Percentiles rank a stretch among this genome's conserved stretches.
Conservation (phyloP, 2,113 vertebrate genomes). For the Eurystomus gularis region DNA sequence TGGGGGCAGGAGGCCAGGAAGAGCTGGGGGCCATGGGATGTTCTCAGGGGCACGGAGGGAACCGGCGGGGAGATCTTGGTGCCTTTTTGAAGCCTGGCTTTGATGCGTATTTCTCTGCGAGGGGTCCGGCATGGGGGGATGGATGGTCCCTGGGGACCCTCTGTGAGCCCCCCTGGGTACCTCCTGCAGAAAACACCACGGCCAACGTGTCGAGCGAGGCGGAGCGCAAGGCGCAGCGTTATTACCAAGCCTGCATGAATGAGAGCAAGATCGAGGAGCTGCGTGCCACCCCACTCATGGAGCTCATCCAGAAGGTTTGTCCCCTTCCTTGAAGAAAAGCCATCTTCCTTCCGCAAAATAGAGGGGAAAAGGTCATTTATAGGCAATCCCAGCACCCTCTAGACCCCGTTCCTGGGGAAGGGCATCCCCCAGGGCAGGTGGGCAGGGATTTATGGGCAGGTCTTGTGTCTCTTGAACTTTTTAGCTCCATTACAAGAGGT, state of each 20-base stretch:
- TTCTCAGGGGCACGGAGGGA: rapidly evolving
- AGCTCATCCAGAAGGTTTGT: slow-evolving; percentile 87
- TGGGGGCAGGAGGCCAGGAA: neutral
- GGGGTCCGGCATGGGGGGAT: neutral
- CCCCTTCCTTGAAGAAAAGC: neutral
- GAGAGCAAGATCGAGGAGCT: slow-evolving; percentile 90
- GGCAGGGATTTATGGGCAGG: neutral
- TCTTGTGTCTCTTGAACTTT: neutral
- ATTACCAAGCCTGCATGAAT: slow-evolving; percentile 95
- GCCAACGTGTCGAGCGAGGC: slow-evolving; percentile 83
- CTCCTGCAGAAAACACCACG: slow-evolving; percentile 83
- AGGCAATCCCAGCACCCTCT: neutral
- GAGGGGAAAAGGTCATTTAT: neutral
- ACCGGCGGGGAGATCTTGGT: rapidly evolving
- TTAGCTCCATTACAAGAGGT: neutral
- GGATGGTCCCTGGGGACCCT: neutral
- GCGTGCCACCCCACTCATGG: slow-evolving; percentile 82
- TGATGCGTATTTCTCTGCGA: neutral
- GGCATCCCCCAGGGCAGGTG: neutral
- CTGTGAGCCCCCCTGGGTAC: neutral
- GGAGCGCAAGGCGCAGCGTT: slow-evolving; percentile 88
- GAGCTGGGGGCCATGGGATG: neutral
- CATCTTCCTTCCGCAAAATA: neutral
- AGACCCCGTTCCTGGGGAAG: neutral
- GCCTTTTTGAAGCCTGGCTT: neutral